Evolutionary conservation across 2,113 vertebrate genomes (phyloP).

Genomic region (Morone saxatilis): DNA sequence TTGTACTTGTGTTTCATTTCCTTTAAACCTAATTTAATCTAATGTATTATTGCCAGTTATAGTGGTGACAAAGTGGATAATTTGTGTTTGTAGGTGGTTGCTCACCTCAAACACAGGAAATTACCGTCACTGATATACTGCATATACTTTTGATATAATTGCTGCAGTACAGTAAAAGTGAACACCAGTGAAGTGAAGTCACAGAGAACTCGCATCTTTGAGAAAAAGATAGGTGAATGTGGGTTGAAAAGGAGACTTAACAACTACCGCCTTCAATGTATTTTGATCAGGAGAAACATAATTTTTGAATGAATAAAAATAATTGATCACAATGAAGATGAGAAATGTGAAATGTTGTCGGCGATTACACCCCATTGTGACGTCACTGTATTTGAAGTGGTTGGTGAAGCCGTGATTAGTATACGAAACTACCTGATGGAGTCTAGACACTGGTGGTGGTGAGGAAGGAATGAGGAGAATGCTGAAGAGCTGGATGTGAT

Average conservation of each 20-base stretch:
- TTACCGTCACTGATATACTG: background rate
- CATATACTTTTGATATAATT: background rate
- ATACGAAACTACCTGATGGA: too few species aligned
- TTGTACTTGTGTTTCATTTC: background rate
- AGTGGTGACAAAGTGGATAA: background rate
- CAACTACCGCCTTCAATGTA: background rate
- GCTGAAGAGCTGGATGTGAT: too few species aligned
- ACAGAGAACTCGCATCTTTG: background rate
- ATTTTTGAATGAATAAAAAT: too few species aligned
- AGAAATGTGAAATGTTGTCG: too few species aligned
- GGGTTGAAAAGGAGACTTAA: background rate
- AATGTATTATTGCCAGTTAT: background rate
- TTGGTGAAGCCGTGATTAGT: too few species aligned
- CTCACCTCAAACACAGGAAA: background rate
- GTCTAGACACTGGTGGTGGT: too few species aligned
- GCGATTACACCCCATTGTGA: too few species aligned
- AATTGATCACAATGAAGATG: too few species aligned
- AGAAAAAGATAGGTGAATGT: background rate
- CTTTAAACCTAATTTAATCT: too few species aligned
- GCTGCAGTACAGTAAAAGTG: background rate
- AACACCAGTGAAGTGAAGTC: background rate
- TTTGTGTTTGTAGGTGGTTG: background rate
- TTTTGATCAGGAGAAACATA: too few species aligned
- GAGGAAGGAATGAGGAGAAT: too few species aligned
- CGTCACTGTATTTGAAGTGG: too few species aligned